phyloP scores from a whole-genome alignment of 2,797 vertebrate species.

The Margarornis squamiger region DNA sequence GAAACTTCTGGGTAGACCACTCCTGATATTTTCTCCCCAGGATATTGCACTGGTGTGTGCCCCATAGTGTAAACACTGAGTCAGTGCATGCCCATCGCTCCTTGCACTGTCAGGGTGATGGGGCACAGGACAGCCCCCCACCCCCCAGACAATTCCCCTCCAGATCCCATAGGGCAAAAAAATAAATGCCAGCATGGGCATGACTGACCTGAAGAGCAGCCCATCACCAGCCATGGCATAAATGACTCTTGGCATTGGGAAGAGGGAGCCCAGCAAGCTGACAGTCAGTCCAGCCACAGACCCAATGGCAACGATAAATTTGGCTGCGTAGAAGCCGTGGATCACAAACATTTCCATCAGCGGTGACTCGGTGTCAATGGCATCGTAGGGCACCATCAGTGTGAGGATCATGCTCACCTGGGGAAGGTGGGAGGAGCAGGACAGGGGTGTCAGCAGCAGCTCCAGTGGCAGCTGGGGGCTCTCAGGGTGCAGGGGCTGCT shows the following conservation, averaged over 20 bases:
- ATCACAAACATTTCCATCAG: conserved; percentile 97
- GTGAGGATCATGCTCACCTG: conserved; percentile 96
- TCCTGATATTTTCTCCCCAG: background rate
- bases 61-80: fast-evolving
- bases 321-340: conserved; percentile 89
- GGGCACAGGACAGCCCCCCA: fast-evolving
- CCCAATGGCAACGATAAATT: conserved; percentile 90
- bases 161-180: background rate
- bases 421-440: background rate
- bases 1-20: background rate
- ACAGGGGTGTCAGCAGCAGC: background rate
- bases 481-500: fast-evolving
- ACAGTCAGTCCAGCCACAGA: conserved; percentile 92
- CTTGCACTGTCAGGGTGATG: fast-evolving
- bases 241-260: conserved; percentile 96
- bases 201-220: conserved; percentile 90
- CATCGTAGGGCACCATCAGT: conserved; percentile 90
- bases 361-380: conserved; percentile 92
- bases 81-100: fast-evolving
- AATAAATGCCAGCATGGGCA: background rate
- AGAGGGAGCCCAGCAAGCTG: conserved; percentile 93
- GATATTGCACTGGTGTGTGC: background rate
- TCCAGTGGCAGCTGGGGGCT: background rate
- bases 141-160: background rate
- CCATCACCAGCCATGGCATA: conserved; percentile 96